Evolutionary conservation across 2,113 vertebrate species (phyloP).

Genomic region (Taurulus bubalis): DNA sequence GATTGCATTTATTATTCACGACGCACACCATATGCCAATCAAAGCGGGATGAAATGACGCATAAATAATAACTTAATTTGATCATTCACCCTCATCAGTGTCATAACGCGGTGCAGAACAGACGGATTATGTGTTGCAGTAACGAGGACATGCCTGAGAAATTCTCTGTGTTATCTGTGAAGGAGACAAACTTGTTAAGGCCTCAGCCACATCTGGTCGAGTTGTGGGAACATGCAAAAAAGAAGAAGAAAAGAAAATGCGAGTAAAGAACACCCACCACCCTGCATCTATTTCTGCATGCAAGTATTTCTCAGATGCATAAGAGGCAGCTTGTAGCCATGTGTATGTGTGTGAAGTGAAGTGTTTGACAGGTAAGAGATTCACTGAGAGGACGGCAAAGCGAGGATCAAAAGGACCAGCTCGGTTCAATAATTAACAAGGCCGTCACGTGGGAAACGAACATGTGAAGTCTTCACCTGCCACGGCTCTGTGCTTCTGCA

Average conservation of each 20-base stretch:
- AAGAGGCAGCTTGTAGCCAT: constrained; percentile 18
- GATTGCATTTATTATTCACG: constrained; percentile 54
- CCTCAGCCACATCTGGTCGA: constrained; percentile 16
- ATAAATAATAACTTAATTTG: constrained; percentile 49
- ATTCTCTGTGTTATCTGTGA: constrained; percentile 31
- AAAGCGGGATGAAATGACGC: constrained; percentile 44
- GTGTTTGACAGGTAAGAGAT: constrained; percentile 72
- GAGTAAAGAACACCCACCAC: neutral
- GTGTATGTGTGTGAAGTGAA: constrained; percentile 61
- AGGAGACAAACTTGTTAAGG: constrained; percentile 22
- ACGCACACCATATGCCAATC: constrained; percentile 58
- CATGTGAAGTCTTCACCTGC: constrained; percentile 66
- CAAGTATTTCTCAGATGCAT: neutral
- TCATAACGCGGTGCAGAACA: constrained; percentile 36
- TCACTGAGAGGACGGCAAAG: constrained; percentile 57
- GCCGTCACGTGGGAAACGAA: constrained; percentile 61
- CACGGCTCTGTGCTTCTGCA: constrained; percentile 12
- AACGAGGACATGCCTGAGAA: constrained; percentile 36
- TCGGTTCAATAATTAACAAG: constrained; percentile 79
- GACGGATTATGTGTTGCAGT: constrained; percentile 22
- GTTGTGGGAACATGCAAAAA: constrained; percentile 6
- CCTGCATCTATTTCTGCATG: neutral
- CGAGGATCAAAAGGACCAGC: constrained; percentile 70
- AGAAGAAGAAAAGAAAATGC: neutral
- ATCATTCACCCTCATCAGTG: constrained; percentile 48